These are phyloP conservation scores for Microctenopoma steveboyesi DNA, from an alignment of 2,797 vertebrate genomes.

Conservation along the genomic window DNA sequence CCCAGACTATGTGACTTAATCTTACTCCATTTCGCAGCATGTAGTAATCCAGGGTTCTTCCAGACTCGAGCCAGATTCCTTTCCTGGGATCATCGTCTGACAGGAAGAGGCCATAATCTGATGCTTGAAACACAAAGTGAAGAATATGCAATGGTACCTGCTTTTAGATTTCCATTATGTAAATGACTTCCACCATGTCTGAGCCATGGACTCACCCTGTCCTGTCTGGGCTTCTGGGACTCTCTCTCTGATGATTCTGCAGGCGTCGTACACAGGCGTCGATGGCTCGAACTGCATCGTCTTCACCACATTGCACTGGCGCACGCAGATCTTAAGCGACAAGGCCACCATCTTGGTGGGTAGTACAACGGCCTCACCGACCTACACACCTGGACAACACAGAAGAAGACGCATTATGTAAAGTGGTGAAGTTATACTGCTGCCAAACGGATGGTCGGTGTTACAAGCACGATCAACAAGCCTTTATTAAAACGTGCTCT, in stretches of 20 bases:
- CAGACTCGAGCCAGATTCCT: constrained; percentile 98
- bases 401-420: background rate
- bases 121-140: constrained; percentile 83
- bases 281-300: constrained; percentile 99
- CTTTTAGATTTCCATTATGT: constrained; percentile 32
- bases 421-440: background rate
- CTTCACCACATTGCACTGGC: constrained; percentile 99
- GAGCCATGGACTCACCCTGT: constrained; percentile 85
- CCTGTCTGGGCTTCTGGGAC: constrained; percentile 96
- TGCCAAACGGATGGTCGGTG: constrained; percentile 1
- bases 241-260: constrained; percentile 93
- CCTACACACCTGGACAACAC: constrained; percentile 71
- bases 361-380: constrained; percentile 62
- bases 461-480: constrained; percentile 6
- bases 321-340: constrained; percentile 97
- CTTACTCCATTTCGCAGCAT: constrained; percentile 98
- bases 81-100: constrained; percentile 98
- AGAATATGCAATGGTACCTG: constrained; percentile 26
- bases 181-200: constrained; percentile 15
- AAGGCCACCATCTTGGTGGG: constrained; percentile 93
- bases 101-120: constrained; percentile 96
- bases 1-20: constrained; percentile 47
- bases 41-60: constrained; percentile 98
- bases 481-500: constrained; percentile 31
- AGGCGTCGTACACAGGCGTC: constrained; percentile 96